Percentiles rank a stretch among this genome's conserved stretches.
Evolutionary conservation across 1,140 invertebrate species (phyloP).

Genomic region (Coelopa frigida): DNA sequence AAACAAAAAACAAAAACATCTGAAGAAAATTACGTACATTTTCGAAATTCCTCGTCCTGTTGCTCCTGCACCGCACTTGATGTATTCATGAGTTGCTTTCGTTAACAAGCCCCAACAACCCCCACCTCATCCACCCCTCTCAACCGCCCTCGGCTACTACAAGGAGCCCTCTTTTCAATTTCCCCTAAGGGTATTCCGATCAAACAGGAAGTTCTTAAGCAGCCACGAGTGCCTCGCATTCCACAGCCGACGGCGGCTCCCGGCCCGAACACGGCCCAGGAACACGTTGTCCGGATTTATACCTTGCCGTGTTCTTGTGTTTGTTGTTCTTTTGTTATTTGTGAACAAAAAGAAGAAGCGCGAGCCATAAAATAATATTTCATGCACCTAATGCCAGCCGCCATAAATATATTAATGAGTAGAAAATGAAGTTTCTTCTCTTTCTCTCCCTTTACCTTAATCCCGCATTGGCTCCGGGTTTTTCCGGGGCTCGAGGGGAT

Average conservation of each 20-base stretch:
- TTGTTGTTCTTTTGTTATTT: background rate
- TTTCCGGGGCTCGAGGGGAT: no score
- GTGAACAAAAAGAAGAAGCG: background rate
- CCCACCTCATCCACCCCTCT: no score
- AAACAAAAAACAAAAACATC: no score
- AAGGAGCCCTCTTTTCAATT: constrained; percentile 10
- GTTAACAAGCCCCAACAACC: background rate
- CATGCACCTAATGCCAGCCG: constrained; percentile 9
- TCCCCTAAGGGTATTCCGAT: constrained; percentile 15
- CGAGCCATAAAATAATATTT: constrained; percentile 10
- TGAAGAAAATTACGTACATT: constrained; percentile 1
- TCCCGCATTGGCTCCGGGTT: no score
- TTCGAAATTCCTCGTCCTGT: constrained; percentile 1
- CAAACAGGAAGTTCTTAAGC: constrained; percentile 19
- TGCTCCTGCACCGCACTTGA: constrained; percentile 6
- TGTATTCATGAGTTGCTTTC: constrained; percentile 5
- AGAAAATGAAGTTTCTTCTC: constrained; percentile 14
- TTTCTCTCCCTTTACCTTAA: no score
- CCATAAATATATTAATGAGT: constrained; percentile 15
- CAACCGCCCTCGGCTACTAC: background rate
- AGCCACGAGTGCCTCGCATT: constrained; percentile 13
- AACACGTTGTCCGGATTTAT: background rate
- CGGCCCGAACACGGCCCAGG: background rate
- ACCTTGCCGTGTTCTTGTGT: constrained; percentile 4
- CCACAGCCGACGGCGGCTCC: constrained; percentile 4